A percentile compares a stretch with the other conserved stretches of the same genome.
Evolutionary conservation across 2,113 vertebrate species (phyloP).

Genomic region (Callospermophilus lateralis): DNA sequence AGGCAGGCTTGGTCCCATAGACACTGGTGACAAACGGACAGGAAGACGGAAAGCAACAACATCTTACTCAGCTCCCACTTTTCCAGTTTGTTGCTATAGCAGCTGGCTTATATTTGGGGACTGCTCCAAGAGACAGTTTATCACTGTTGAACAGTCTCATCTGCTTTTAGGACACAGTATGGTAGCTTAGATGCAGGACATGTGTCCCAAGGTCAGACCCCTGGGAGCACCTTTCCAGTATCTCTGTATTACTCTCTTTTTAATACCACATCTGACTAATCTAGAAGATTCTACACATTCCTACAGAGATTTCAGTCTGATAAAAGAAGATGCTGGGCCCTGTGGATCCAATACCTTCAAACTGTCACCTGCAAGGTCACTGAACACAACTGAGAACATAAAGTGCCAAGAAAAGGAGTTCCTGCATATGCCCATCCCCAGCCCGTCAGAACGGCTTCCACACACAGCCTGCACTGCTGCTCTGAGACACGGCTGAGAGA

Average conservation of each 20-base stretch:
- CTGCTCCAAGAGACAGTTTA: background rate
- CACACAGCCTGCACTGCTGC: accelerated
- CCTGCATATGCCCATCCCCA: background rate
- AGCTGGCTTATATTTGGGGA: background rate
- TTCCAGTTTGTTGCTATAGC: background rate
- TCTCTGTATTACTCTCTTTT: background rate
- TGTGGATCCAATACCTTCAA: background rate
- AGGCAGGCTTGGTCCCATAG: background rate
- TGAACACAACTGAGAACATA: background rate
- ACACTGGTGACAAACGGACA: background rate
- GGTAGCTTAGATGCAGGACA: background rate
- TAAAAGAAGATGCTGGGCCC: background rate
- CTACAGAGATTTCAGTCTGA: background rate
- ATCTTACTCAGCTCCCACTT: background rate
- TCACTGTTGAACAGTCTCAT: background rate
- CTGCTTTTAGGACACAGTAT: background rate
- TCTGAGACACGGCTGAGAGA: background rate
- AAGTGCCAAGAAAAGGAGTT: background rate
- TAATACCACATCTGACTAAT: background rate
- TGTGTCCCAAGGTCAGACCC: background rate
- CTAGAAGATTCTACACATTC: background rate
- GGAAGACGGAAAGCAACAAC: background rate
- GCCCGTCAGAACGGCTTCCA: background rate
- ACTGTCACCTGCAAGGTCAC: background rate
- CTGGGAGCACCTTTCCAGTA: background rate